Base-by-base conservation (phyloP, 2,888 invertebrate genomes). In the Apomyelois bistriatella region DNA sequence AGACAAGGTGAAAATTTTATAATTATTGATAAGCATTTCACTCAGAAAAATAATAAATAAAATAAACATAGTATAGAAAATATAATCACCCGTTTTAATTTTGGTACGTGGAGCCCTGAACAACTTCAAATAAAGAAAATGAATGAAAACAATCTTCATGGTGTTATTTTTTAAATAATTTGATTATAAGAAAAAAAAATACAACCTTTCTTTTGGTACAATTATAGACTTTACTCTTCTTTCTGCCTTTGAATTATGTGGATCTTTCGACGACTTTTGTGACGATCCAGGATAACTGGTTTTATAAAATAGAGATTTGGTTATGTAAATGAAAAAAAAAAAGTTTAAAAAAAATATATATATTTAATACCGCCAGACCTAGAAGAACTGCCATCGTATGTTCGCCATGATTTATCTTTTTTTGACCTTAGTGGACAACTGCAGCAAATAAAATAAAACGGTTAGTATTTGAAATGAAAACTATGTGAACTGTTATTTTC, bases 171-270 rank as follows among this genome's bases (percentile, higher is more conserved):
- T n/a, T n/a, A n/a, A n/a, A n/a, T n/a, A n/a, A n/a, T n/a, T n/a
- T n/a, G n/a, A n/a, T n/a, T n/a, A n/a, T n/a, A n/a, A 32, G 10
- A 32, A 32, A 32, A 32, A 51, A 55, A 53, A 59, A 58, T 53
- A 57, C 54, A 69, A 82, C 82, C 82, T 82, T 66, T 81, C 73
- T 10, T 62, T 61, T 0, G 82, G 84, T 5, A 82, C 79, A 17
- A 80, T 62, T 32, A 84, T 68, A 28, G 67, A 56, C 17, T 72
- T 59, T 1, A 75, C 60, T 63, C 79, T 72, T 56, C 64, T 62
- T 53, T 74, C 74, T 10, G 55, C 53, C 48, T 54, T 64, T 28
- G 76, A 68, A 8, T 51, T 36, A 0, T 52, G n/a, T 1, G 72
- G 64, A 0, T 58, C 28, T 59, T 68, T 78, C 55, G 37, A 35